Conservation (phyloP, 2,797 vertebrate genomes). For the Lepus townsendii region DNA sequence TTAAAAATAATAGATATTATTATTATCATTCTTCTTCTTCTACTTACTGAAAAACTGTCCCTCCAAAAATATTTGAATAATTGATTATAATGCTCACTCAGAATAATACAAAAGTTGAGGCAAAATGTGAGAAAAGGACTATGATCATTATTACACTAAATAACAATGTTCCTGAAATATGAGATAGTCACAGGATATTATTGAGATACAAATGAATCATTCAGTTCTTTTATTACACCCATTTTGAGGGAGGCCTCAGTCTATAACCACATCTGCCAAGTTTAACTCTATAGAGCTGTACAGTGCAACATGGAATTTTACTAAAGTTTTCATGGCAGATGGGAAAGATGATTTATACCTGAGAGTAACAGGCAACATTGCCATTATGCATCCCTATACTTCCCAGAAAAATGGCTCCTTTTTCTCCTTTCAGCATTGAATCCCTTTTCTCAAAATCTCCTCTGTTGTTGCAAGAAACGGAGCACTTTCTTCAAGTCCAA, state of each 20-base stretch:
- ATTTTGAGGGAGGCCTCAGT: not conserved
- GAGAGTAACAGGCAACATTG: not conserved
- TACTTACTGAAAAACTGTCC: not conserved
- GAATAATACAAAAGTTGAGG: not conserved
- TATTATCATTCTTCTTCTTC: not conserved
- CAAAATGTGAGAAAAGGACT: not conserved
- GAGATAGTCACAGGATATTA: not conserved
- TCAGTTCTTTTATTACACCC: not conserved
- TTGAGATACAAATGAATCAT: not conserved
- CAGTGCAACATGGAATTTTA: not conserved
- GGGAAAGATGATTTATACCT: conserved; percentile 17
- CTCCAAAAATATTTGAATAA: not conserved
- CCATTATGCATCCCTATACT: not conserved
- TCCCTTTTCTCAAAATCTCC: not conserved
- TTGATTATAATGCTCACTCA: not conserved
- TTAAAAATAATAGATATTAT: not conserved
- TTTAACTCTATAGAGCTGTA: not conserved
- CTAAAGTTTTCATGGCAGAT: not conserved
- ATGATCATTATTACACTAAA: not conserved
- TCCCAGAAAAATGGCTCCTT: not conserved
- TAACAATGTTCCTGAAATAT: not conserved
- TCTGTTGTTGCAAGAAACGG: not conserved
- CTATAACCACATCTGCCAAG: not conserved
- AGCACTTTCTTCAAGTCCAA: not conserved
- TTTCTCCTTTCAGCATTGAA: not conserved